Conservation (phyloP, 2,113 vertebrate species). For the Etheostoma spectabile region DNA sequence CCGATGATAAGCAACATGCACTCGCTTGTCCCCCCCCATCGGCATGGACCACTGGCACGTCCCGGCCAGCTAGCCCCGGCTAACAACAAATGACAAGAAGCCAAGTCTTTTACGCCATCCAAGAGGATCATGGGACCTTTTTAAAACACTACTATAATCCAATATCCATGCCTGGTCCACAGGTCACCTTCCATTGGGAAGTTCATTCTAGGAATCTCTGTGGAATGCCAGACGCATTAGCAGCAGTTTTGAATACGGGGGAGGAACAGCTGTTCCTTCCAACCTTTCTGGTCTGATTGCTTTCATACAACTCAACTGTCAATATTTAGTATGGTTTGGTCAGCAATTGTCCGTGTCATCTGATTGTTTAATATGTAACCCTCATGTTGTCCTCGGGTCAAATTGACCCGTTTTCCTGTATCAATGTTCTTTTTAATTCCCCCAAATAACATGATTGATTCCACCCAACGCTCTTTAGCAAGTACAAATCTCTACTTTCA, state of each 20-base stretch:
- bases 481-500: too few relatives aligned
- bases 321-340: too few relatives aligned
- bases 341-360: too few relatives aligned
- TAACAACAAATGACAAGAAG: slow-evolving; percentile 65
- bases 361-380: too few relatives aligned
- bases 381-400: too few relatives aligned
- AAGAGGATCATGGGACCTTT: slow-evolving; percentile 68
- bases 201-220: slow-evolving; percentile 20
- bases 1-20: slow-evolving; percentile 41
- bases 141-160: slow-evolving; percentile 64
- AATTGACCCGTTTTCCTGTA: too few relatives aligned
- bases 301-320: too few relatives aligned
- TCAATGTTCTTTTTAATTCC: too few relatives aligned
- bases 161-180: slow-evolving; percentile 39
- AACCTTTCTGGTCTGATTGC: too few relatives aligned
- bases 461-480: too few relatives aligned
- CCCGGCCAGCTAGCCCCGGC: slow-evolving; percentile 39
- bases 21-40: slow-evolving; percentile 38
- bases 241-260: not conserved
- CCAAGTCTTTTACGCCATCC: slow-evolving; percentile 35
- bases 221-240: slow-evolving; percentile 11
- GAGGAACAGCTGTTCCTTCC: not conserved
- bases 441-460: too few relatives aligned
- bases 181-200: slow-evolving; percentile 15
- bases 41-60: slow-evolving; percentile 25